Conservation (phyloP, 2,888 invertebrate species). For the Mesochorus sp. region DNA sequence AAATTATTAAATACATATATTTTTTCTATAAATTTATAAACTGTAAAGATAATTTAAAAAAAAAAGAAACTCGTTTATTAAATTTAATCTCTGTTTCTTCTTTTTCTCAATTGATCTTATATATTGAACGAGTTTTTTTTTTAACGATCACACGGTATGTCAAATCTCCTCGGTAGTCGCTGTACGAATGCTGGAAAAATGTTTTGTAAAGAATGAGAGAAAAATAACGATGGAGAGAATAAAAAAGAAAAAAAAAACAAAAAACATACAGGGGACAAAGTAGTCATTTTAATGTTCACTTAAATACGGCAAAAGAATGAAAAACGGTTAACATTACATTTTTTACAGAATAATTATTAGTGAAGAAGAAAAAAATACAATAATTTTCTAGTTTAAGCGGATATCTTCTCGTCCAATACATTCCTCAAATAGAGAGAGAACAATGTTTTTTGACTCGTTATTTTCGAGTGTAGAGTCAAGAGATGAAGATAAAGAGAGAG, state of each 20-base stretch:
- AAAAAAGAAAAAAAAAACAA: conserved; percentile 24
- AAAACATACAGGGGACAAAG: conserved; percentile 43
- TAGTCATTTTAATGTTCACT: conserved; percentile 58
- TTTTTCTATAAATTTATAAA: neutral
- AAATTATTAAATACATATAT: too few relatives aligned
- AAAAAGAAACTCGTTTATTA: too few relatives aligned
- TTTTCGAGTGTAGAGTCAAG: conserved; percentile 9
- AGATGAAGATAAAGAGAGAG: conserved; percentile 12
- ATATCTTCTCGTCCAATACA: conserved; percentile 38
- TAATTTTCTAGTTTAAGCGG: conserved; percentile 42
- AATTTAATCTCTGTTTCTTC: too few relatives aligned
- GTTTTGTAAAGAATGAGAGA: conserved; percentile 32
- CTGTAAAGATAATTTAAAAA: too few relatives aligned
- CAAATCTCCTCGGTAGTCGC: conserved; percentile 43
- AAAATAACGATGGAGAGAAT: neutral
- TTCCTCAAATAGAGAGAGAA: conserved; percentile 31
- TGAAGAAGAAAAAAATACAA: neutral
- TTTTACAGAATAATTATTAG: conserved; percentile 53
- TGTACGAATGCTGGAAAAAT: neutral
- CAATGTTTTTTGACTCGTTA: neutral
- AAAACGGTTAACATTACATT: conserved; percentile 38
- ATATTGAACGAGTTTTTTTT: neutral
- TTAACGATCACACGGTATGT: conserved; percentile 2
- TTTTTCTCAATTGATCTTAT: too few relatives aligned
- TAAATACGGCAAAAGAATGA: conserved; percentile 26